phyloP scores from a whole-genome alignment of 2,888 invertebrate species.

The Athripsodes cinereus region DNA sequence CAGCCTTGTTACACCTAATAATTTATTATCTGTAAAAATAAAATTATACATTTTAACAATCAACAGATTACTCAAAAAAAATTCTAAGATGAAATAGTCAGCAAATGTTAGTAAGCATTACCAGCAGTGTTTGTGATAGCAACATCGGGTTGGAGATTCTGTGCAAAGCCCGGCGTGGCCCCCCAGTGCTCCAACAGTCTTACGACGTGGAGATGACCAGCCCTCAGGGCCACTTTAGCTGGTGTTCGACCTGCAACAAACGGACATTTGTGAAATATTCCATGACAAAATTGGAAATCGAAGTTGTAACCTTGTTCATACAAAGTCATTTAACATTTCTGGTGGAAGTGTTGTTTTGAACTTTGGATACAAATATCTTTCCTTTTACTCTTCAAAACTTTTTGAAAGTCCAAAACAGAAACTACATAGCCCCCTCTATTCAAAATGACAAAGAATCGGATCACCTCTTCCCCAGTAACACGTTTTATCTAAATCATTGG shows the following conservation, averaged over 20 bases:
- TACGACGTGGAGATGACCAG: constrained; percentile 82
- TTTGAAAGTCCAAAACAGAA: too few relatives aligned
- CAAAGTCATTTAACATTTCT: background rate
- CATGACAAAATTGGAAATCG: background rate
- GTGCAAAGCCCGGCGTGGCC: constrained; percentile 25
- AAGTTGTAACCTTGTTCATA: background rate
- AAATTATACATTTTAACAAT: too few relatives aligned
- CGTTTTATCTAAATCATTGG: background rate
- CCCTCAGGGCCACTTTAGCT: constrained; percentile 83
- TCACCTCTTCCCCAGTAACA: background rate
- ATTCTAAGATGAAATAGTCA: background rate
- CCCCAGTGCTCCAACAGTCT: constrained; percentile 68
- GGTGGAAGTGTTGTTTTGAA: background rate
- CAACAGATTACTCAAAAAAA: background rate
- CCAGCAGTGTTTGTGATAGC: background rate
- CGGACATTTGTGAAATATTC: background rate
- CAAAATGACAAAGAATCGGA: background rate
- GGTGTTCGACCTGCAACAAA: constrained; percentile 58
- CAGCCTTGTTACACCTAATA: constrained; percentile 39
- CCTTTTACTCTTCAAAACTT: too few relatives aligned
- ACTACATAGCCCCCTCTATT: too few relatives aligned
- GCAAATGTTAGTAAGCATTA: background rate
- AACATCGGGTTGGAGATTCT: constrained; percentile 7
- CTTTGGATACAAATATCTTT: too few relatives aligned
- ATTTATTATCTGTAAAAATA: constrained; percentile 25